A percentile compares a stretch with the other conserved stretches of the same genome.
Conservation (phyloP, 2,797 vertebrate species). For the Lerista edwardsae region DNA sequence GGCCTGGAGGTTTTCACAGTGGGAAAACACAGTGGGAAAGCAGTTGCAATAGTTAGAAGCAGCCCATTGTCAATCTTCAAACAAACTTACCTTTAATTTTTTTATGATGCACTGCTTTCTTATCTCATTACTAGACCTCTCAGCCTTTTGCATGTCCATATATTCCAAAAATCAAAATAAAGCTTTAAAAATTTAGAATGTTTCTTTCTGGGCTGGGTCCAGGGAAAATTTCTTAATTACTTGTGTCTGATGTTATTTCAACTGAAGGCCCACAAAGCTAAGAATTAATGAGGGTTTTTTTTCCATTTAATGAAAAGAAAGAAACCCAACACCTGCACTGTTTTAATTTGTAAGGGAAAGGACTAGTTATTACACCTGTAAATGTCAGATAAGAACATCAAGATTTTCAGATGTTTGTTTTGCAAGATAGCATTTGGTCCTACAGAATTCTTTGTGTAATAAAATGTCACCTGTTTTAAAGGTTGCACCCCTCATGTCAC, state of each 20-base stretch:
- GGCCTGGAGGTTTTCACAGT: no score
- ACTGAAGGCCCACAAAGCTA: not conserved
- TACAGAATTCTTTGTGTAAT: not conserved
- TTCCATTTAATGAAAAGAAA: not conserved
- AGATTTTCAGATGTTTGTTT: not conserved
- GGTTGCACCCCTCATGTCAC: not conserved
- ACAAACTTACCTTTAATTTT: no score
- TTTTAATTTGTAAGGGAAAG: not conserved
- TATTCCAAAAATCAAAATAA: not conserved
- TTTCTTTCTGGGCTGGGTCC: not conserved
- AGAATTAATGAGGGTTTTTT: not conserved
- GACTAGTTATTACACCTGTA: not conserved
- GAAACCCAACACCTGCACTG: not conserved
- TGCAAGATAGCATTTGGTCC: not conserved
- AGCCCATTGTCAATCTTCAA: no score
- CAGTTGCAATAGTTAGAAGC: no score
- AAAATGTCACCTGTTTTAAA: constrained; percentile 1
- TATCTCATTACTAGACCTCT: no score
- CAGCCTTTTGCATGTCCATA: not conserved
- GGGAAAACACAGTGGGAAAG: no score
- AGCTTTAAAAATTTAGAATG: not conserved
- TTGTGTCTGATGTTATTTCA: not conserved
- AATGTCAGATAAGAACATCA: not conserved
- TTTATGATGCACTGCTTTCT: no score
- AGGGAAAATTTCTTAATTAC: not conserved